Base-by-base conservation (phyloP, 2,888 invertebrate species). In the Deilephila porcellus region DNA sequence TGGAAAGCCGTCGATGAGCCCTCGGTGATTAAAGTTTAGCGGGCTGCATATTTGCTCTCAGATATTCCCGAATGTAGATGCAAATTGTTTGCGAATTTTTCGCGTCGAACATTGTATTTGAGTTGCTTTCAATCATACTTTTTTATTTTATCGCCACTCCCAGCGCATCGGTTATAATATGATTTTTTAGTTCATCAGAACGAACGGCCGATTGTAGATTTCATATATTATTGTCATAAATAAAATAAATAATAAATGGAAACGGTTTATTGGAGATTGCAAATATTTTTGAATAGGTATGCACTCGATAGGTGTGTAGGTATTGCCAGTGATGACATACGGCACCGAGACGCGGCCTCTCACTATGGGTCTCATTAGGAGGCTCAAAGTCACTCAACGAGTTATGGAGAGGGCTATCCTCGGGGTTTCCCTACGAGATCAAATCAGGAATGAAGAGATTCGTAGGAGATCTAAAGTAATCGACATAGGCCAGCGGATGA, bases 11-110 rank as follows among this genome's bases (percentile, higher is more conserved):
- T 11, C 52, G 11, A 52, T 74, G 64, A 75, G 53, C 72, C 64
- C 63, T n/a, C 60, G 67, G 71, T 67, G 60, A 74, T 75, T 72
- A 74, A 72, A 53, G 72, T 53, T 74, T 71, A 32, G 72, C 63
- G 52, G 63, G 52, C 19, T 71, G n/a, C 59, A 64, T 59, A 67
- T 72, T 74, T 63, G 62, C 63, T 52, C 17, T n/a, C 34, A 60
- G 34, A 53, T 20, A 72, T 70, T 70, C 20, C 56, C 32, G 71
- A 71, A 71, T 71, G 56, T 52, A 29, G 59, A 29, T 73, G 53
- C 59, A 71, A 73, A 71, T 60, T 75, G 63, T 72, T 73, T 63
- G 63, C 53, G 25, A 67, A 25, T 67, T 67, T 45, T 17, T 0
- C 52, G 25, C 14, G 3, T 1, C 25, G 25, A 45, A 52, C 20